Evolutionary conservation across 2,113 vertebrate species (phyloP).

Genomic region (Mellivora capensis): DNA sequence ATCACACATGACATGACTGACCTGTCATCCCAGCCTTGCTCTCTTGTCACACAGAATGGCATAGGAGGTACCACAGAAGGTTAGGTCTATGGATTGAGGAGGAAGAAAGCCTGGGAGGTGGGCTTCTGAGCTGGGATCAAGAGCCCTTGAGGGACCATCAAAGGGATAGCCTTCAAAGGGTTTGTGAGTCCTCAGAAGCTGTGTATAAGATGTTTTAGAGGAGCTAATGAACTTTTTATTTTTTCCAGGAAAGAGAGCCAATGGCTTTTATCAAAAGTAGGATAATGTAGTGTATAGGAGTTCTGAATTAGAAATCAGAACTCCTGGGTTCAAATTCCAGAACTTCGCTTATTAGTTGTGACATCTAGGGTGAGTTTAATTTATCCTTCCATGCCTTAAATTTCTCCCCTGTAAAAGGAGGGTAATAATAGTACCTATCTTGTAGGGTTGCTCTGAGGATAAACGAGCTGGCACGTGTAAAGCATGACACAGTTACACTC

Average conservation of each 20-base stretch:
- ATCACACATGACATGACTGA: neutral
- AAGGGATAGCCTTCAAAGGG: neutral
- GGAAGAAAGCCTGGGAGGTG: neutral
- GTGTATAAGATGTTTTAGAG: neutral
- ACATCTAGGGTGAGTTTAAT: neutral
- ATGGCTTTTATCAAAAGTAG: neutral
- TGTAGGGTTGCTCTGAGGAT: neutral
- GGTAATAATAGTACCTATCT: neutral
- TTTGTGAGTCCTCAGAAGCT: neutral
- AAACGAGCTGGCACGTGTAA: neutral
- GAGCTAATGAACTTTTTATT: neutral
- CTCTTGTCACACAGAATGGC: neutral
- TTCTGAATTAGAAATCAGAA: neutral
- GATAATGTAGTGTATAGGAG: neutral
- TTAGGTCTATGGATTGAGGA: neutral
- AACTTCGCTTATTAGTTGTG: neutral
- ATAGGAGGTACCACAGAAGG: neutral
- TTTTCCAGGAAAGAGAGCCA: neutral
- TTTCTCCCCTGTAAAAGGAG: conserved; percentile 26
- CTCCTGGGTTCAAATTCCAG: neutral
- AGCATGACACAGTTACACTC: neutral
- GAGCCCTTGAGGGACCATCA: neutral
- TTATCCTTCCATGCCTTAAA: neutral
- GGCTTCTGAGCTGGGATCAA: neutral
- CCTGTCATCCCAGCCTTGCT: neutral